These are phyloP conservation scores for Pandemis corylana DNA, from an alignment of 2,888 invertebrate species.

Conservation along the genomic window DNA sequence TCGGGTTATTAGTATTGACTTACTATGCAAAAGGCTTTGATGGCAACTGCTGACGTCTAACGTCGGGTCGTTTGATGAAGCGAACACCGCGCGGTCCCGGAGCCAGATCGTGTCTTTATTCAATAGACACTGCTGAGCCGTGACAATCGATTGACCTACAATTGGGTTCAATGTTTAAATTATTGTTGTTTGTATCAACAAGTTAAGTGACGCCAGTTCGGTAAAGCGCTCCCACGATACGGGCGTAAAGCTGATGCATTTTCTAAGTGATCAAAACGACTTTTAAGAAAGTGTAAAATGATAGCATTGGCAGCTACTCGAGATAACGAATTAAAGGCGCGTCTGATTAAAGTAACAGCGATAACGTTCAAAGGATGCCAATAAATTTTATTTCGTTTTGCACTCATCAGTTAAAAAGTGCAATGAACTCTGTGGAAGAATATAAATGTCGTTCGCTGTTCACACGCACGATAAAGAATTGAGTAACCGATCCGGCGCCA, in stretches of 20 bases:
- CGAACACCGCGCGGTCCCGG: constrained; percentile 76
- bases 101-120: constrained; percentile 83
- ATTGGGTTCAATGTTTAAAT: constrained; percentile 71
- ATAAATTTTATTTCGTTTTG: constrained; percentile 14
- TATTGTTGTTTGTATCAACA: constrained; percentile 48
- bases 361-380: constrained; percentile 10
- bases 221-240: constrained; percentile 30
- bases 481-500: constrained; percentile 18
- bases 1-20: constrained; percentile 50
- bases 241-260: constrained; percentile 7
- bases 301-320: constrained; percentile 11
- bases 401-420: constrained; percentile 12
- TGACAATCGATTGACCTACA: constrained; percentile 82
- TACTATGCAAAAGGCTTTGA: constrained; percentile 79
- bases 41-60: constrained; percentile 77
- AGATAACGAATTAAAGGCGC: constrained; percentile 12
- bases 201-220: constrained; percentile 34
- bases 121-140: constrained; percentile 80
- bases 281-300: background rate
- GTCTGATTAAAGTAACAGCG: constrained; percentile 12
- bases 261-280: background rate
- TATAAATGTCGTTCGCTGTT: constrained; percentile 14
- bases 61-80: constrained; percentile 68
- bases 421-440: constrained; percentile 13
- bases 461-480: constrained; percentile 14